Percentiles rank a stretch among this genome's conserved stretches.
Conservation (phyloP, 2,113 vertebrate species). For the Microcebus jonahi region DNA sequence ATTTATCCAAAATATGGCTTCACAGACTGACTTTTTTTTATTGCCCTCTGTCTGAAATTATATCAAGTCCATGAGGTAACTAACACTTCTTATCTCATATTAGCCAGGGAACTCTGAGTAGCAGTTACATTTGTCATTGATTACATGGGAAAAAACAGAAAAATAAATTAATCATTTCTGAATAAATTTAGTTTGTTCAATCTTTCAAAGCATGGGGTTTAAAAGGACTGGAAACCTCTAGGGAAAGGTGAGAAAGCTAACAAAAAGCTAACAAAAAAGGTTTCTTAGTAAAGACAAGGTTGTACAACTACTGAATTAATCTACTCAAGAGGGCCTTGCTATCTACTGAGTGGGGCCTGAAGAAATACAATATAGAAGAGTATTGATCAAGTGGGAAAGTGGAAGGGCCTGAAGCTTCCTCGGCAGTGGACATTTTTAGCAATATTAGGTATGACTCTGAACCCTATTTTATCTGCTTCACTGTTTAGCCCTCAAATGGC, state of each 20-base stretch:
- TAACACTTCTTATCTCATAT: neutral
- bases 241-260: neutral
- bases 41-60: slow-evolving; percentile 18
- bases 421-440: neutral
- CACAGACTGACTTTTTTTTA: neutral
- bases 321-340: neutral
- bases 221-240: neutral
- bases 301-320: neutral
- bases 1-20: neutral
- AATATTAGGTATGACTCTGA: neutral
- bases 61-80: neutral
- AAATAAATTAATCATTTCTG: slow-evolving; percentile 19
- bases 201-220: slow-evolving; percentile 31
- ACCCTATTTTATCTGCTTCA: neutral
- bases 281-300: neutral
- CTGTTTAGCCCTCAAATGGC: neutral
- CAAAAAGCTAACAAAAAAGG: neutral
- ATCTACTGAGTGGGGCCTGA: neutral
- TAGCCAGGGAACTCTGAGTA: neutral
- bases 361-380: neutral
- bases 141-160: neutral
- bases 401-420: neutral
- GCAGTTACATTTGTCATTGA: neutral
- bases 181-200: neutral
- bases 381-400: neutral